These are phyloP conservation scores for Rhinolophus sinicus DNA, from an alignment of 2,113 vertebrate genomes.

Conservation along the genomic window DNA sequence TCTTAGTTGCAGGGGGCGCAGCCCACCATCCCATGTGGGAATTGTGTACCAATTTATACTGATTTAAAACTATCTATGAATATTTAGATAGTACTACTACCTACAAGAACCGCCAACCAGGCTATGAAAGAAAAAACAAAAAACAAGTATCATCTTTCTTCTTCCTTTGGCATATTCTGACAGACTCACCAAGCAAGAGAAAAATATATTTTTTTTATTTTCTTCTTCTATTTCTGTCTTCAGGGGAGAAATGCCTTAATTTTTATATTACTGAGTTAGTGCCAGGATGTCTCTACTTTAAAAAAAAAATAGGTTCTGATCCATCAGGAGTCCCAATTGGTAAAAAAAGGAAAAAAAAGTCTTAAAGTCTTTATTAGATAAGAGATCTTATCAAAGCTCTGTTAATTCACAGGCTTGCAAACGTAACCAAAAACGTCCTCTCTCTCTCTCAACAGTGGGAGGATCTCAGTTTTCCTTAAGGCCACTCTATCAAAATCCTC, in stretches of 20 bases:
- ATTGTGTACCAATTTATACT: not conserved
- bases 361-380: not conserved
- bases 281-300: not conserved
- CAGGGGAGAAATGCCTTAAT: not conserved
- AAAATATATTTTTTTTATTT: not conserved
- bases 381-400: not conserved
- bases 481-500: not conserved
- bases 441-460: not conserved
- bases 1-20: no score
- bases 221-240: not conserved
- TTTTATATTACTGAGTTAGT: not conserved
- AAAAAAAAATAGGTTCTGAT: not conserved
- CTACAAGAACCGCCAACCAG: not conserved
- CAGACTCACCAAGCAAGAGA: not conserved
- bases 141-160: not conserved
- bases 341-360: not conserved
- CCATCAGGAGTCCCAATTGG: not conserved
- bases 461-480: not conserved
- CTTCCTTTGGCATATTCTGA: not conserved
- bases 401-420: not conserved
- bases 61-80: not conserved
- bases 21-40: no score
- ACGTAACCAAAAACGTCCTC: not conserved
- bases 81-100: not conserved
- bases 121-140: not conserved